Percentiles rank a stretch among this genome's conserved stretches.
These are phyloP conservation scores for Bradysia coprophila DNA, from an alignment of 1,140 invertebrate species.

Conservation along the genomic window DNA sequence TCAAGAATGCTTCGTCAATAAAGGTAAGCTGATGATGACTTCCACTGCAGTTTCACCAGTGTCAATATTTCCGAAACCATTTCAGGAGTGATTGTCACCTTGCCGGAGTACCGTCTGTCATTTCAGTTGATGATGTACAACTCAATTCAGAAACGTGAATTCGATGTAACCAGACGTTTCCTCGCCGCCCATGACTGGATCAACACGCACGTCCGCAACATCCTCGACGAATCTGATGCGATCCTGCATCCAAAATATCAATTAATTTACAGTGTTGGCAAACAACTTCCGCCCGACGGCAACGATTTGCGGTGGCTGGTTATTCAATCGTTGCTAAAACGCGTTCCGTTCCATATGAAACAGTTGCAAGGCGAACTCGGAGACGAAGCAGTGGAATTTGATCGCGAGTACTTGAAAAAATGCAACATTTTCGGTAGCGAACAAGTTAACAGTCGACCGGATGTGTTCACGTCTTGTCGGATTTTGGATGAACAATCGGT, in stretches of 20 bases:
- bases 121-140: not conserved
- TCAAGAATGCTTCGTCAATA: not conserved
- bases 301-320: not conserved
- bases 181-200: not conserved
- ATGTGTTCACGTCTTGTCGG: not conserved
- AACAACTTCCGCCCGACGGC: not conserved
- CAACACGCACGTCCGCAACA: not conserved
- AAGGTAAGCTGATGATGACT: not conserved
- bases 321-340: not conserved
- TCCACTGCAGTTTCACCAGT: not conserved
- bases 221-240: no score
- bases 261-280: not conserved
- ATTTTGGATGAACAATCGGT: not conserved
- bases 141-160: not conserved
- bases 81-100: not conserved
- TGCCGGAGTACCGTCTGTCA: not conserved
- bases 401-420: not conserved
- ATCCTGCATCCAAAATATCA: not conserved
- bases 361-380: not conserved
- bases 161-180: not conserved
- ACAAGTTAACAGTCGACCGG: not conserved
- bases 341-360: not conserved
- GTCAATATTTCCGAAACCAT: not conserved
- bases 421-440: not conserved
- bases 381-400: not conserved